Percentiles rank a stretch among this genome's conserved stretches.
Evolutionary conservation across 2,797 vertebrate genomes (phyloP).

Genomic region (Pteropus rufus): DNA sequence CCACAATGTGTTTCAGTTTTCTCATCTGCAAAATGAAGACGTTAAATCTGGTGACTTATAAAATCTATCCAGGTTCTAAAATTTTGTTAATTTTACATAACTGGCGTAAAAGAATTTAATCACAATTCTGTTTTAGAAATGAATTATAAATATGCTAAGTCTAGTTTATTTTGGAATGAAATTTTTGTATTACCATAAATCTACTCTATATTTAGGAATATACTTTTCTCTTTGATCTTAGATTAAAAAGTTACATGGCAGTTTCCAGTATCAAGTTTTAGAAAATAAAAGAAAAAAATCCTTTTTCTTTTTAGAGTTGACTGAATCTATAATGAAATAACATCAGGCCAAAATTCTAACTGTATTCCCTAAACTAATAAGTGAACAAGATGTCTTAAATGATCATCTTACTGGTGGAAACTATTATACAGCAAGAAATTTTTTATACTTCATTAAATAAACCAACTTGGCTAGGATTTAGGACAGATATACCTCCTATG

Average conservation of each 20-base stretch:
- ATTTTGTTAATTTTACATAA: neutral
- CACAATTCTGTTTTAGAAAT: conserved; percentile 12
- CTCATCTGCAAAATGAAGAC: neutral
- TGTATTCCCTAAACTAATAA: neutral
- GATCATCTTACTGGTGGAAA: neutral
- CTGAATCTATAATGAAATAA: neutral
- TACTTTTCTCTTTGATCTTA: conserved; percentile 8
- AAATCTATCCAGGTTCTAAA: neutral
- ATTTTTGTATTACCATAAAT: neutral
- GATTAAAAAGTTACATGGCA: neutral
- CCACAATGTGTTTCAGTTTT: neutral
- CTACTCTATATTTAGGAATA: conserved; percentile 11
- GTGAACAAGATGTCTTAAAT: neutral
- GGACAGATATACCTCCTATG: neutral
- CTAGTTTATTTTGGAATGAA: neutral
- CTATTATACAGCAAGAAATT: neutral
- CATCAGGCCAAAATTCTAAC: neutral
- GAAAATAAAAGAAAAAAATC: neutral
- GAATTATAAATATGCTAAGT: conserved; percentile 15
- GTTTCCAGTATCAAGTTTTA: conserved; percentile 12
- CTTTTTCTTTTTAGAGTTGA: neutral
- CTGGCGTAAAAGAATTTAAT: neutral
- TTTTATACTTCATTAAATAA: neutral
- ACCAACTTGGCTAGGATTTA: neutral
- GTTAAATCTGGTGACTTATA: neutral